Conservation (phyloP, 1,140 invertebrate species). For the Apis florea region DNA sequence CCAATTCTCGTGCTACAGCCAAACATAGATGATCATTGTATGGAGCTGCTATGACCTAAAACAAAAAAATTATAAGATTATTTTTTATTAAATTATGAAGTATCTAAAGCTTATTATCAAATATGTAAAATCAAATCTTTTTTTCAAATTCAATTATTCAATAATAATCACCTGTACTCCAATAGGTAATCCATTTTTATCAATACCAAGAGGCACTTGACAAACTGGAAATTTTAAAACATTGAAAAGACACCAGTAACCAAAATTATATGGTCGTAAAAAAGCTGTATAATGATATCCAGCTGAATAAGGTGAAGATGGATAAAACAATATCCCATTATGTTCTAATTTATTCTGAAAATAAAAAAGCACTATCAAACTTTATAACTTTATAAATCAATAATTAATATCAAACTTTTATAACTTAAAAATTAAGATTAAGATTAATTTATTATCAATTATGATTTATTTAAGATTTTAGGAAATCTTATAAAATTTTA, state of each 20-base stretch:
- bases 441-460: too few relatives aligned
- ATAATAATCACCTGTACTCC: constrained; percentile 72
- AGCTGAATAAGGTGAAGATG: constrained; percentile 90
- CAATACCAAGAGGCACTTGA: constrained; percentile 83
- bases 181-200: constrained; percentile 74
- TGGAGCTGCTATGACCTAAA: constrained; percentile 86
- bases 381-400: neutral
- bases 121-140: constrained; percentile 10
- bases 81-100: neutral
- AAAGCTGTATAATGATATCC: constrained; percentile 92
- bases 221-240: constrained; percentile 91
- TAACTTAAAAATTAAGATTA: constrained; percentile 69
- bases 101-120: too few relatives aligned
- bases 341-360: constrained; percentile 85
- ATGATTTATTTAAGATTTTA: too few relatives aligned
- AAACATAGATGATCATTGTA: constrained; percentile 90
- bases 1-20: constrained; percentile 91
- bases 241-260: constrained; percentile 95
- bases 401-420: neutral
- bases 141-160: neutral
- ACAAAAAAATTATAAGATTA: constrained; percentile 16
- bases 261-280: constrained; percentile 92
- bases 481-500: too few relatives aligned
- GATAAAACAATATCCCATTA: constrained; percentile 92
- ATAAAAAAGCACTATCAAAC: neutral